Conservation (phyloP, 2,113 vertebrate genomes). For the Mustelus asterias region DNA sequence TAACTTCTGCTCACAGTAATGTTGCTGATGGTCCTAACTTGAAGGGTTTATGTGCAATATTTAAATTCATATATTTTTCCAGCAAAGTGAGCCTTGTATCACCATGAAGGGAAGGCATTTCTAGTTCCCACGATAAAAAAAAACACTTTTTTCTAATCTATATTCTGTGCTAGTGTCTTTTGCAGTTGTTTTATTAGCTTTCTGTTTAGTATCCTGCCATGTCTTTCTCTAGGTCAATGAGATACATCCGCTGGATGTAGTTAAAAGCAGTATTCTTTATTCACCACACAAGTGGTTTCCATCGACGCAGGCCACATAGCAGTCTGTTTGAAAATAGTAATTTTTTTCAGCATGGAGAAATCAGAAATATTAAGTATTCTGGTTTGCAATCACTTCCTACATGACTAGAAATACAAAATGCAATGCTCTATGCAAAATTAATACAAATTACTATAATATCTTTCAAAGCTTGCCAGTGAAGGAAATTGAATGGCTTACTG, state of each 20-base stretch:
- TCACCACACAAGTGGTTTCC: not conserved
- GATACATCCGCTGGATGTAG: not conserved
- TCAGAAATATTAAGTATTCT: not conserved
- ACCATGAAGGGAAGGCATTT: not conserved
- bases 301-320: not conserved
- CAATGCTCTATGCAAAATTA: not conserved
- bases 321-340: not conserved
- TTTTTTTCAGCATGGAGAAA: not conserved
- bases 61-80: not conserved
- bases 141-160: not conserved
- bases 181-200: not conserved
- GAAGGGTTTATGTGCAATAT: not conserved
- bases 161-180: not conserved
- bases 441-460: not conserved
- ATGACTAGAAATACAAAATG: not conserved
- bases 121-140: not conserved
- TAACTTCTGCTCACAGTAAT: not conserved
- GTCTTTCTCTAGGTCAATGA: not conserved
- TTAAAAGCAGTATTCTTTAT: not conserved
- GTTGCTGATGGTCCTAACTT: not conserved
- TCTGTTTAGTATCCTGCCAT: not conserved
- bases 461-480: not conserved
- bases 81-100: not conserved
- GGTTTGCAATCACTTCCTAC: not conserved
- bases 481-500: not conserved